phyloP scores from a whole-genome alignment of 2,888 invertebrate species.

The Emmelina monodactyla region DNA sequence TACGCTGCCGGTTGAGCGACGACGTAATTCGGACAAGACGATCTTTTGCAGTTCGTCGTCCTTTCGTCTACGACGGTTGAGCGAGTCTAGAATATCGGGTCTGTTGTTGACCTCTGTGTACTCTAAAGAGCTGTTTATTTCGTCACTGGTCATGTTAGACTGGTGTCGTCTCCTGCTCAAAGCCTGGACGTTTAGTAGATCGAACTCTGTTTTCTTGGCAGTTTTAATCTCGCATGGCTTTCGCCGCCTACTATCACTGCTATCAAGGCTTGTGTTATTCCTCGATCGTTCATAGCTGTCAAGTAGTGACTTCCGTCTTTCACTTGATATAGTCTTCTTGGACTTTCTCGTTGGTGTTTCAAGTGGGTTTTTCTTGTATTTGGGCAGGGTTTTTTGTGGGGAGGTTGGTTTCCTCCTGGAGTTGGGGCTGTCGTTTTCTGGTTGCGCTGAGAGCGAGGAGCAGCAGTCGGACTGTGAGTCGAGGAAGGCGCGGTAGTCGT shows the following conservation, averaged over 20 bases:
- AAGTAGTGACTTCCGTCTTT: constrained; percentile 53
- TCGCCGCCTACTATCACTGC: constrained; percentile 47
- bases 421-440: constrained; percentile 47
- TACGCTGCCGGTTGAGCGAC: constrained; percentile 50
- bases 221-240: constrained; percentile 43
- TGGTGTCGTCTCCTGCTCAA: constrained; percentile 50
- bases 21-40: constrained; percentile 42
- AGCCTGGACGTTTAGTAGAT: constrained; percentile 48
- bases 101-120: constrained; percentile 58
- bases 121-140: constrained; percentile 55
- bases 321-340: constrained; percentile 59
- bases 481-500: constrained; percentile 88
- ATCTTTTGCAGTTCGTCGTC: constrained; percentile 47
- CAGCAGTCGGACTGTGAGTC: constrained; percentile 92
- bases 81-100: constrained; percentile 53
- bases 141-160: constrained; percentile 58
- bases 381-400: constrained; percentile 38
- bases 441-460: constrained; percentile 77
- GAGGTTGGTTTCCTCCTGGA: constrained; percentile 50
- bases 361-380: constrained; percentile 46
- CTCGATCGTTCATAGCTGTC: constrained; percentile 56
- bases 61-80: constrained; percentile 37
- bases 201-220: constrained; percentile 56
- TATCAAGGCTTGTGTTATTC: constrained; percentile 56
- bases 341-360: constrained; percentile 50